These are phyloP conservation scores for Malurus leucopterus DNA, from an alignment of 2,797 vertebrate genomes.

Conservation along the genomic window DNA sequence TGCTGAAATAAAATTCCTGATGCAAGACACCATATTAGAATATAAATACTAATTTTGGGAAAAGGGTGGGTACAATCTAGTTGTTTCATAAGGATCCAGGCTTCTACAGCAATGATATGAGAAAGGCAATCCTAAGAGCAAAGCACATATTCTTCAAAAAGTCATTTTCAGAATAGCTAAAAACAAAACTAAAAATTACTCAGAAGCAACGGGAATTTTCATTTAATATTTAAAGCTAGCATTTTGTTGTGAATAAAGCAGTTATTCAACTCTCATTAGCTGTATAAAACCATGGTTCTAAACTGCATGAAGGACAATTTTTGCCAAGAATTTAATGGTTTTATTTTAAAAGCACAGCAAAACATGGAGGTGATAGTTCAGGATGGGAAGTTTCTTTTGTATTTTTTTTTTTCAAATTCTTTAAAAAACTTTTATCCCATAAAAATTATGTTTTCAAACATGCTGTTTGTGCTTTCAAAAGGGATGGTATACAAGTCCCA, in stretches of 20 bases:
- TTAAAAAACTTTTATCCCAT: neutral
- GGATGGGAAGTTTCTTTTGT: neutral
- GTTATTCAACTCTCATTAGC: neutral
- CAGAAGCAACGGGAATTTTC: neutral
- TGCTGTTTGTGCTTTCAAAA: neutral
- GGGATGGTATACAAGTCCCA: neutral
- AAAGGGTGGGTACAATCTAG: rapidly evolving
- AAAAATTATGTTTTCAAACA: neutral
- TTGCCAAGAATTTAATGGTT: neutral
- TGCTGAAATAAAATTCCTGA: neutral
- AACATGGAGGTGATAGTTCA: neutral
- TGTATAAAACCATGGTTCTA: neutral
- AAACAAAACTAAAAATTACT: neutral
- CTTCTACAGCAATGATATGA: neutral
- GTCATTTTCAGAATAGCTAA: neutral
- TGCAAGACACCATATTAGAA: neutral
- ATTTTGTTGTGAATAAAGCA: neutral
- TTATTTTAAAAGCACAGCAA: neutral
- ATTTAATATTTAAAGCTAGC: neutral
- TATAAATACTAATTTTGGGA: neutral
- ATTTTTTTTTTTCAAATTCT: neutral
- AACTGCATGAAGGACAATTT: neutral
- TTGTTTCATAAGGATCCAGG: neutral
- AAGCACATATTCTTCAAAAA: neutral
- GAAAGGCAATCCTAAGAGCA: neutral